These are phyloP conservation scores for Crocallis elinguaria DNA, from an alignment of 2,888 invertebrate genomes.

Conservation along the genomic window DNA sequence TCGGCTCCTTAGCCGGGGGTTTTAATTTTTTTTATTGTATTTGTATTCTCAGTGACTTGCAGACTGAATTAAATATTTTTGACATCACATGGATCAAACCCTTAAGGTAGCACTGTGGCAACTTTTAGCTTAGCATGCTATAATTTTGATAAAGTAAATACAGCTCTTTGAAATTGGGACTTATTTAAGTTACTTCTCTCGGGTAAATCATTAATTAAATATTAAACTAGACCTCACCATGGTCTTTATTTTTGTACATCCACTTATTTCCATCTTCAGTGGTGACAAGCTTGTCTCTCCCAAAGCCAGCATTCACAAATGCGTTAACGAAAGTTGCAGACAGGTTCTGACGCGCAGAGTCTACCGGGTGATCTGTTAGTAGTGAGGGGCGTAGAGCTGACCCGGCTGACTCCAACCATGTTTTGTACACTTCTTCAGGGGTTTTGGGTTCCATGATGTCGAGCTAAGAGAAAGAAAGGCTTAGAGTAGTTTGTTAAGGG, in stretches of 20 bases:
- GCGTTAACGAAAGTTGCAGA: constrained; percentile 99
- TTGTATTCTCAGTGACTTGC: too few relatives aligned
- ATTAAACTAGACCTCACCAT: constrained; percentile 76
- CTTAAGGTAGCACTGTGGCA: too few relatives aligned
- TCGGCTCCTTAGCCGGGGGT: too few relatives aligned
- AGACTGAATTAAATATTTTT: too few relatives aligned
- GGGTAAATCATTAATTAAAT: constrained; percentile 9
- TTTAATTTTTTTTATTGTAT: too few relatives aligned
- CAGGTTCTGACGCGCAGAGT: constrained; percentile 98
- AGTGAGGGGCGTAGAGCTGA: constrained; percentile 88
- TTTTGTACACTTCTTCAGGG: constrained; percentile 99
- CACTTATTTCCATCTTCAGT: constrained; percentile 93
- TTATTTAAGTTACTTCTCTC: too few relatives aligned
- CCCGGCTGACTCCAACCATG: constrained; percentile 95
- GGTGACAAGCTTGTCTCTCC: constrained; percentile 96
- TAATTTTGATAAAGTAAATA: too few relatives aligned
- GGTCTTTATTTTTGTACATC: constrained; percentile 99
- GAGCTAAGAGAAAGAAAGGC: constrained; percentile 80
- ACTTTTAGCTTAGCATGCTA: too few relatives aligned
- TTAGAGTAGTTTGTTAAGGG: neutral
- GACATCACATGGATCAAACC: too few relatives aligned
- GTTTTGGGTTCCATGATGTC: constrained; percentile 99
- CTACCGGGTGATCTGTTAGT: constrained; percentile 90
- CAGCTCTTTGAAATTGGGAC: too few relatives aligned
- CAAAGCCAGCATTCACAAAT: constrained; percentile 99